Percentiles rank a stretch among this genome's conserved stretches.
Evolutionary conservation across 2,113 vertebrate genomes (phyloP).

Genomic region (Dipodomys merriami): DNA sequence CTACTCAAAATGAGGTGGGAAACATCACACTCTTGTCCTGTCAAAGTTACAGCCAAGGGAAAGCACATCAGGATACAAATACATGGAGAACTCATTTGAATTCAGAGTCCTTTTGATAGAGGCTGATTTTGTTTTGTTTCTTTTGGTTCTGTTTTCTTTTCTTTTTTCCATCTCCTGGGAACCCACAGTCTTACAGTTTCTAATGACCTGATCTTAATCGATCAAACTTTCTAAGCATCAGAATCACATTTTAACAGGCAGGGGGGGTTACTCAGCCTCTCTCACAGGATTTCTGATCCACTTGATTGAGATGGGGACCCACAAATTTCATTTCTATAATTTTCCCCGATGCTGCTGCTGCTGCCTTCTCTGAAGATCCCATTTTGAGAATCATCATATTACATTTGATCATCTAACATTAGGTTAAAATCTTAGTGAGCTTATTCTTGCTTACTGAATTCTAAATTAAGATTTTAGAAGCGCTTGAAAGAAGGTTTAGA

Average conservation of each 20-base stretch:
- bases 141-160: neutral
- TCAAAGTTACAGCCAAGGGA: neutral
- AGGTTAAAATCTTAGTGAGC: neutral
- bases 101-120: neutral
- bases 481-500: neutral
- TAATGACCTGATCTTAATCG: neutral
- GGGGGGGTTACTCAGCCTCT: no score
- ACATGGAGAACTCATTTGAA: neutral
- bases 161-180: neutral
- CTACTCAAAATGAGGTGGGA: rapidly evolving
- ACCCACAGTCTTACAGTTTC: neutral
- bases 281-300: neutral
- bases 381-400: neutral
- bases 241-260: neutral
- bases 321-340: neutral
- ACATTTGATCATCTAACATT: no score
- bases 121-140: neutral
- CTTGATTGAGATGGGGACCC: neutral
- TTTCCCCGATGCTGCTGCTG: neutral
- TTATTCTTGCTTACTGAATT: neutral
- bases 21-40: neutral
- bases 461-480: conserved; percentile 15
- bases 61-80: neutral
- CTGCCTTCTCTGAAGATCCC: neutral
- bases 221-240: neutral